Percentiles rank a stretch among this genome's conserved stretches.
These are phyloP conservation scores for Lasioglossum figueresi DNA, from an alignment of 2,888 invertebrate genomes.

Conservation along the genomic window DNA sequence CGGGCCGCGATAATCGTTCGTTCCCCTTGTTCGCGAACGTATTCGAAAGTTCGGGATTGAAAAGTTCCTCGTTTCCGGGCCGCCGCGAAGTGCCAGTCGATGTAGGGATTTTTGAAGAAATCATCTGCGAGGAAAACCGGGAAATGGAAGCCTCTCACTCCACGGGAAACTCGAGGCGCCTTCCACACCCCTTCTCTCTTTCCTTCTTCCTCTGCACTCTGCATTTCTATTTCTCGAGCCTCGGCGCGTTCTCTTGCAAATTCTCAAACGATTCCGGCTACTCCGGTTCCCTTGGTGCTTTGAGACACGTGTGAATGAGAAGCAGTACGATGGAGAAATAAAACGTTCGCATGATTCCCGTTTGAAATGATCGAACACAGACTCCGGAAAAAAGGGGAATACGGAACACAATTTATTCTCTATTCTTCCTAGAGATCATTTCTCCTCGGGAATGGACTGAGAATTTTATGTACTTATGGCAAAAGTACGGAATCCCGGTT, in stretches of 20 bases:
- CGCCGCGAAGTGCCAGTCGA: constrained; percentile 12
- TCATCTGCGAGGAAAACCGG: neutral
- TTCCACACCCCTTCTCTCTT: neutral
- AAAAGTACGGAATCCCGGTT: neutral
- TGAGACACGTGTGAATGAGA: constrained; percentile 9
- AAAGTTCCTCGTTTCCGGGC: constrained; percentile 2
- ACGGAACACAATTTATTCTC: neutral
- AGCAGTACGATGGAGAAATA: neutral
- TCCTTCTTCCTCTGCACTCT: neutral
- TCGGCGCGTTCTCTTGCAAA: constrained; percentile 5
- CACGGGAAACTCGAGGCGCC: neutral
- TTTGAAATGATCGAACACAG: neutral
- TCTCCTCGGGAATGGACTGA: neutral
- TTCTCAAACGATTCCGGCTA: constrained; percentile 1
- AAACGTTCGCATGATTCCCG: neutral
- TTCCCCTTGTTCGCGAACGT: neutral
- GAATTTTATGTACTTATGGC: neutral
- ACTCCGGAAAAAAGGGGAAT: neutral
- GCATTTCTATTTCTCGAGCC: constrained; percentile 1
- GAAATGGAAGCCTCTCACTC: neutral
- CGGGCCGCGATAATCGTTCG: constrained; percentile 10
- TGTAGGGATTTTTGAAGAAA: constrained; percentile 21
- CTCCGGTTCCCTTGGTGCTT: neutral
- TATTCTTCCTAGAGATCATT: neutral
- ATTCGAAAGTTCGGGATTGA: constrained; percentile 11